Percentiles rank a stretch among this genome's conserved stretches.
phyloP scores from a whole-genome alignment of 1,140 invertebrate genomes.

The Prorops nasuta region DNA sequence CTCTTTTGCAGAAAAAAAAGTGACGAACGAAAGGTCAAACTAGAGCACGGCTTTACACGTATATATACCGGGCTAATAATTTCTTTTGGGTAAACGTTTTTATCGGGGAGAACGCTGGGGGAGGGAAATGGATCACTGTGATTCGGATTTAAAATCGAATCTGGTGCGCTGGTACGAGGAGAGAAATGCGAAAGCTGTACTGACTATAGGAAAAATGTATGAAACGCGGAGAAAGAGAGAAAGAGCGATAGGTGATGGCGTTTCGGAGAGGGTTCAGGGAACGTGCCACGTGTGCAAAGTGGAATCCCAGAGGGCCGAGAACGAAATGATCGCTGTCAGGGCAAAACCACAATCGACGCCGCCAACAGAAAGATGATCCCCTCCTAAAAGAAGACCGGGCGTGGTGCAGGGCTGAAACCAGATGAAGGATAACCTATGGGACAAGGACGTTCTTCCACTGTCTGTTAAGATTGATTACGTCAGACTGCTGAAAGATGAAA shows the following conservation, averaged over 20 bases:
- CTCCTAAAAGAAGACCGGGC: too few relatives aligned
- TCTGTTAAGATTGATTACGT: constrained; percentile 9
- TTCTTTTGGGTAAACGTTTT: too few relatives aligned
- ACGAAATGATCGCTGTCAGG: constrained; percentile 24
- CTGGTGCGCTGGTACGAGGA: constrained; percentile 18
- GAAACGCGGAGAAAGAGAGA: constrained; percentile 2
- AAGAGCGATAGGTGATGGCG: background rate
- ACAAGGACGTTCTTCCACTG: background rate
- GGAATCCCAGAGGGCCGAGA: constrained; percentile 15
- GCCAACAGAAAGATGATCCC: constrained; percentile 5
- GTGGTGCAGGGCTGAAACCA: too few relatives aligned
- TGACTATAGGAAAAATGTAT: constrained; percentile 34
- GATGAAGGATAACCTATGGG: constrained; percentile 7
- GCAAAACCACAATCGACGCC: constrained; percentile 26
- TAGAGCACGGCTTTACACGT: too few relatives aligned
- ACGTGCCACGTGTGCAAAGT: constrained; percentile 36
- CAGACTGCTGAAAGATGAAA: background rate
- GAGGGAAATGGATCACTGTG: constrained; percentile 29
- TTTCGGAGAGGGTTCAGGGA: constrained; percentile 8
- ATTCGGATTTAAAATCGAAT: constrained; percentile 34
- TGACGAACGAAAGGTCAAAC: too few relatives aligned
- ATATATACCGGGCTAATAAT: too few relatives aligned
- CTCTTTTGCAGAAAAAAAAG: too few relatives aligned
- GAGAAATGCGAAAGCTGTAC: constrained; percentile 18
- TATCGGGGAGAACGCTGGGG: background rate